Conservation (phyloP, 2,797 vertebrate genomes). For the Arrhamphus sclerolepis region DNA sequence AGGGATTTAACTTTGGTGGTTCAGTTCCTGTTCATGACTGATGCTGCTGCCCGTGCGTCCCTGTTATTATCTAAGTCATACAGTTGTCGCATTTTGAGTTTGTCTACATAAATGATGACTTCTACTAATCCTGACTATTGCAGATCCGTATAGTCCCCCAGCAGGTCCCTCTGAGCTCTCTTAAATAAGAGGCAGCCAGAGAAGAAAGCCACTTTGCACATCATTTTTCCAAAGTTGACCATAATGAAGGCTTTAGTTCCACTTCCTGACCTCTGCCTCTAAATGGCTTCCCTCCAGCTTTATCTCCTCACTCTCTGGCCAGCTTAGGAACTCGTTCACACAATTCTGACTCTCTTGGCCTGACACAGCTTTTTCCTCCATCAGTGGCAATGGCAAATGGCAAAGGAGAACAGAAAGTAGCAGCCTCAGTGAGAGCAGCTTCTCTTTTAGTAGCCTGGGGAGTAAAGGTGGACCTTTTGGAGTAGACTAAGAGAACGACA, state of each 20-base stretch:
- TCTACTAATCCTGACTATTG: constrained; percentile 12
- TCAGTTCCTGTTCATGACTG: constrained; percentile 41
- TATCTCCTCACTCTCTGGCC: constrained; percentile 24
- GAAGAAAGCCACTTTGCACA: constrained; percentile 13
- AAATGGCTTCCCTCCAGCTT: constrained; percentile 18
- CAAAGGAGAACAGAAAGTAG: constrained; percentile 39
- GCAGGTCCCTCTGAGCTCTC: constrained; percentile 14
- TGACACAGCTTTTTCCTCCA: constrained; percentile 22
- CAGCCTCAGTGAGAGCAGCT: constrained; percentile 14
- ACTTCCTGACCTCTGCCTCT: constrained; percentile 31
- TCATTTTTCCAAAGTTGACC: constrained; percentile 30
- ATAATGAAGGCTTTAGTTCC: constrained; percentile 42
- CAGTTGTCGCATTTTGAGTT: constrained; percentile 8
- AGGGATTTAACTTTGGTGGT: constrained; percentile 38
- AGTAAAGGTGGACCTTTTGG: constrained; percentile 15
- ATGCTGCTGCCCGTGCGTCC: constrained; percentile 22
- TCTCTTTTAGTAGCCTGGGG: constrained; percentile 10
- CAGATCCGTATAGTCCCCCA: not conserved
- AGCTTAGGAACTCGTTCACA: constrained; percentile 25
- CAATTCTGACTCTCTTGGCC: constrained; percentile 15
- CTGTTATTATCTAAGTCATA: not conserved
- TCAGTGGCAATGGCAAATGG: constrained; percentile 47
- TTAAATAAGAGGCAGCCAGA: constrained; percentile 12
- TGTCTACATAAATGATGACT: constrained; percentile 1
- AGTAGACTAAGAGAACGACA: constrained; percentile 9